These are phyloP conservation scores for Meloidogyne hapla DNA, from an alignment of 1,140 invertebrate species.

Conservation along the genomic window DNA sequence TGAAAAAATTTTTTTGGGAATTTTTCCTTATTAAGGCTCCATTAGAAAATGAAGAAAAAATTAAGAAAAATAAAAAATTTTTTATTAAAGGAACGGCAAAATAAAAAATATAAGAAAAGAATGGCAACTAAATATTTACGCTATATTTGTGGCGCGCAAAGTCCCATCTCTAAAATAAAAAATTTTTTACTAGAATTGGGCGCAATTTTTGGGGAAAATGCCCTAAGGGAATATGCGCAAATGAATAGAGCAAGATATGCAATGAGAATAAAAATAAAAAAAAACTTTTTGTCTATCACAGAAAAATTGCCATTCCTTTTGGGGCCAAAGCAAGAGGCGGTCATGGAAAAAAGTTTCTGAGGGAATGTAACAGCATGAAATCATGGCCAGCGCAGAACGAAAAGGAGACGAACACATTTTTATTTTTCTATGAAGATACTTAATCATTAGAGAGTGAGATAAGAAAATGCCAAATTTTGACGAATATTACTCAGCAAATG, in stretches of 20 bases:
- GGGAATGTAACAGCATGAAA: too few species aligned
- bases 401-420: too few species aligned
- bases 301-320: background rate
- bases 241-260: constrained; percentile 2
- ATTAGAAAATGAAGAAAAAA: background rate
- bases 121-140: background rate
- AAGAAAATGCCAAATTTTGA: too few species aligned
- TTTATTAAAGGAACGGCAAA: constrained; percentile 15
- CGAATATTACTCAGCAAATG: too few species aligned
- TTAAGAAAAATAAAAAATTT: background rate
- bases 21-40: background rate
- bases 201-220: constrained; percentile 2
- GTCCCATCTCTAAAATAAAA: background rate
- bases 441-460: too few species aligned
- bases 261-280: background rate
- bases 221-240: constrained; percentile 25
- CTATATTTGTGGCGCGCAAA: constrained; percentile 19
- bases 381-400: too few species aligned
- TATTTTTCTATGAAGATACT: too few species aligned
- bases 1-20: background rate
- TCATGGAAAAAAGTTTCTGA: background rate
- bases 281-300: background rate
- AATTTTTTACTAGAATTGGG: constrained; percentile 4
- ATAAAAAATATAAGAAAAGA: background rate
- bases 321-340: background rate